Base-by-base conservation (phyloP, 2,113 vertebrate species). In the Urocolius indicus region DNA sequence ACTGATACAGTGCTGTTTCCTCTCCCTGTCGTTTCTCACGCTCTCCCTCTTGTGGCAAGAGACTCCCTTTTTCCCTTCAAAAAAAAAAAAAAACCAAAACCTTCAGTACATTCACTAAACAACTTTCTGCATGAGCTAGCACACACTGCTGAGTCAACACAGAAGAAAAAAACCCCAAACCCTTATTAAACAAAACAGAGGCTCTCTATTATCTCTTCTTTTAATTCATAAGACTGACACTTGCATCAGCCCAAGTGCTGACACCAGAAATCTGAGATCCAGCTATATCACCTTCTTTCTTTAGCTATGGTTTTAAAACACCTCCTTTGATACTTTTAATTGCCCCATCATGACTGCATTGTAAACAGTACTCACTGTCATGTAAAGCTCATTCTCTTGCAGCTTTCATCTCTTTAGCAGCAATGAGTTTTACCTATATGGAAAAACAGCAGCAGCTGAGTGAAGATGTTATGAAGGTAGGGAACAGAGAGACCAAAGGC, bases 41-140 rank as follows among this genome's bases (percentile, higher is more conserved):
- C 8, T 78, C 96, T 93, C 95, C 95, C 95, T 91, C 96, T 95
- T 81, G 96, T 92, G 96, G 94, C 72, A 71, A 96, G 22, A 89
- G 13, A 34, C 7, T 48, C 2, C 74, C 5, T 45, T 66, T 78
- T 72, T 55, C 13, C 38, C 30, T 67, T 46, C 7, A 71, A 55
- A 83, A n/a, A 48, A 19, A 51, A 36, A 46, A 57, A 81, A 41
- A 45, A 18, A 18, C 0, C 22, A 43, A 88, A 77, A 26, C 23
- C 3, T 62, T 58, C 9, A 30, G 45, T 32, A 55, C 2, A 43
- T 41, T 84, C 46, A 88, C 20, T 59, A 69, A 86, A 61, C 6
- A 38, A 23, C 13, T 34, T 87, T 10, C 23, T 54, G 6, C 16
- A 14, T 30, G 21, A 92, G 34, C 13, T 2, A 0, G 22, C 18